Evolutionary conservation across 2,888 invertebrate species (phyloP), one percentile per base, ranked within the genome.

Genomic region (Dascillus cervinus): DNA sequence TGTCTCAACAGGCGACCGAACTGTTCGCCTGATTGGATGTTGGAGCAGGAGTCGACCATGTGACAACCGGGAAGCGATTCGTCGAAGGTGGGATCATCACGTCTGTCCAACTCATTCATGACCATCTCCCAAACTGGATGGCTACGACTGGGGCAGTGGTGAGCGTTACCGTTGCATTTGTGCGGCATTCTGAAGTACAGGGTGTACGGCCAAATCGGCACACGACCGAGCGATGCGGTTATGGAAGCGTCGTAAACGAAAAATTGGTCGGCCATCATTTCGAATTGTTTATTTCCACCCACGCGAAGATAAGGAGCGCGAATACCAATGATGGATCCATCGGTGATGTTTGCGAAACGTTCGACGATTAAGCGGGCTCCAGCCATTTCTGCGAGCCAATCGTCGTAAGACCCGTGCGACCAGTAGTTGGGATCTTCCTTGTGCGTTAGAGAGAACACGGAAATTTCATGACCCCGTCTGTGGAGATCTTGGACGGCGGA

Each of bases 71-170:
- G 90, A 34, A 92, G 72, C 3, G 87, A 87, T 64, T 92, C 92
- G 56, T 92, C 92, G 61, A 91, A 91, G 3, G 86, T 86, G 3
- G 91, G 91, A 57, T 92, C 91, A 62, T 92, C 91, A 64, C 92
- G 78, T 63, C 91, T 79, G 66, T 92, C 91, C 49, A 92, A 67
- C 62, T 92, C 92, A 60, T 92, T 92, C 88, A 92, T 89, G 29
- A 91, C 91, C 80, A 92, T 91, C 68, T 92, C 92, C 92, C 92
- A 92, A 22, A 92, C 88, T 13, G 91, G 90, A 56, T 92, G 91
- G 53, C 86, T 86, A 59, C 83, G 71, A 26, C 85, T 85, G 11
- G 92, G 92, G 56, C 92, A 92, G 63, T 91, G 91, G 60, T 89
- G 89, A 9, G 89, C 89, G 60, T 92, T 92, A 42, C 90, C 90